Evolutionary conservation across 35 echinoderm and acorn worm genomes (phyloP).

Genomic region (Apostichopus japonicus): DNA sequence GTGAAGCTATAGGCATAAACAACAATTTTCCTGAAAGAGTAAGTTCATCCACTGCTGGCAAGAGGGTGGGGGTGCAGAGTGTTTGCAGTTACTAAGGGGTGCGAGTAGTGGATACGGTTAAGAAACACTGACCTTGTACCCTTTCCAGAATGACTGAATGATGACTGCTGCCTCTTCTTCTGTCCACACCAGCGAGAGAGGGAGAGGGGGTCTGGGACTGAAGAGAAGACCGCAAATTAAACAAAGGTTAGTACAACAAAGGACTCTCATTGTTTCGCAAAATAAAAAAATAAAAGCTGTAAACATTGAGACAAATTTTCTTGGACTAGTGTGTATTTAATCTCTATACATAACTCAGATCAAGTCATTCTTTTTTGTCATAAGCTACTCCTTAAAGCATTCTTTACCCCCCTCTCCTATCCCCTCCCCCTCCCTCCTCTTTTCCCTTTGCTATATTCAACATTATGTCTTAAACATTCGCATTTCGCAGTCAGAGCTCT

Average conservation of each 20-base stretch:
- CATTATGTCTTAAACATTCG: no score
- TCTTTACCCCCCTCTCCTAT: no score
- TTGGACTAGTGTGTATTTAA: not conserved
- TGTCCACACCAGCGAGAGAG: slow-evolving; percentile 91
- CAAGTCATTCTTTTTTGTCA: no score
- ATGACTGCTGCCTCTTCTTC: slow-evolving; percentile 90
- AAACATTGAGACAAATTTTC: not conserved
- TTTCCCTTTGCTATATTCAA: no score
- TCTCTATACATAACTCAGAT: not conserved
- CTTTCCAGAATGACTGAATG: slow-evolving; percentile 97
- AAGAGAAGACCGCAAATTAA: not conserved
- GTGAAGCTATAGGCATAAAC: not conserved
- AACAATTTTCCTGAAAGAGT: not conserved
- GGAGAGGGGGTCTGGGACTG: slow-evolving; percentile 90
- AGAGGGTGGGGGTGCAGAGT: not conserved
- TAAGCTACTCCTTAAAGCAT: no score
- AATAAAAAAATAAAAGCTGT: no score
- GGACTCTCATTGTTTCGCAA: no score
- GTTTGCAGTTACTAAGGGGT: not conserved
- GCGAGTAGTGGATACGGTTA: no score
- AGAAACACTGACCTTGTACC: slow-evolving; percentile 73
- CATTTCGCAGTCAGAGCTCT: no score
- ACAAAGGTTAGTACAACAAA: no score
- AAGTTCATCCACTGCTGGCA: not conserved
- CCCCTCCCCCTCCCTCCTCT: no score